Conservation (phyloP, 2,113 vertebrate genomes). For the Leptobrachium ailaonicum region DNA sequence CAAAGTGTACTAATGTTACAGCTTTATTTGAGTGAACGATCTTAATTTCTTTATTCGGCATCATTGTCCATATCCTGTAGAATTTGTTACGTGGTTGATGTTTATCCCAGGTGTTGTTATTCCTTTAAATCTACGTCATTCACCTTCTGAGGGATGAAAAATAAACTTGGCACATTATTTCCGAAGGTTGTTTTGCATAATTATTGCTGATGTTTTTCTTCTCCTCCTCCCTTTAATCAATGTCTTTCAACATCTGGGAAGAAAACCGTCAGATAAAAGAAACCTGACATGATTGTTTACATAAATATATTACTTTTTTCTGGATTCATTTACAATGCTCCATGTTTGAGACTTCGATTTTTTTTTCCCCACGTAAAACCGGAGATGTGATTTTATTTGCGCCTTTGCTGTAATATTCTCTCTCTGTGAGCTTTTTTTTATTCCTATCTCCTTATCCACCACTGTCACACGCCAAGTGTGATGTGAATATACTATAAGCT, state of each 20-base stretch:
- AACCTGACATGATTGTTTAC: too few species aligned
- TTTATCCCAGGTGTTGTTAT: background rate
- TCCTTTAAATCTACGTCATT: too few species aligned
- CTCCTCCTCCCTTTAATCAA: background rate
- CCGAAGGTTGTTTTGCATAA: too few species aligned
- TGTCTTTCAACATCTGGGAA: background rate
- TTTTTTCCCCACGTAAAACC: background rate
- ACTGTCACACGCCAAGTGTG: conserved; percentile 22
- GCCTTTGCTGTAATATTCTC: background rate
- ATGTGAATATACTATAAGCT: conserved; percentile 35
- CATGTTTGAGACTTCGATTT: background rate
- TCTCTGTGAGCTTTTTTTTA: conserved; percentile 3
- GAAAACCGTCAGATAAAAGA: background rate
- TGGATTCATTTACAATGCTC: background rate
- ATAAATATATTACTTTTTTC: background rate
- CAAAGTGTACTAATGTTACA: too few species aligned
- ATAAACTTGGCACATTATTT: too few species aligned
- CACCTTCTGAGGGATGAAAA: too few species aligned
- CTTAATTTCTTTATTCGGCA: background rate
- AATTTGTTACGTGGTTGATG: background rate
- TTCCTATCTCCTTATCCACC: conserved; percentile 1
- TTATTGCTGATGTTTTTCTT: too few species aligned
- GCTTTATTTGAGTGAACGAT: background rate
- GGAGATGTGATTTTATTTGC: background rate
- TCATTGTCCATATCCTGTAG: background rate